phyloP scores from a whole-genome alignment of 2,797 vertebrate genomes.

The Anabacerthia variegaticeps region DNA sequence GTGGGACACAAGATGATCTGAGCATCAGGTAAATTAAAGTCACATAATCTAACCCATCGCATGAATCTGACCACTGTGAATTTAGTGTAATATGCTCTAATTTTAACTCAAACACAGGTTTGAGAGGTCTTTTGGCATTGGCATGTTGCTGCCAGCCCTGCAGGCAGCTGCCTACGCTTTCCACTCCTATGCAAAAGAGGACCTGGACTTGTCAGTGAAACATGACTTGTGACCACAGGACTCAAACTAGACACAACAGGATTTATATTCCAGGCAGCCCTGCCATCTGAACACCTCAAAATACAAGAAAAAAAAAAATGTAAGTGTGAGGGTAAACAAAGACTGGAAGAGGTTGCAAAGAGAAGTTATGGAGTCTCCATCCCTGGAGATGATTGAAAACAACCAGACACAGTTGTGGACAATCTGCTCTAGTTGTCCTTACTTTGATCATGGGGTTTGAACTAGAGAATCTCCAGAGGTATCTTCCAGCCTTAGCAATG shows the following conservation, averaged over 20 bases:
- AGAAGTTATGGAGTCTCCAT: background rate
- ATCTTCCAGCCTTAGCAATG: background rate
- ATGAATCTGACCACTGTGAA: background rate
- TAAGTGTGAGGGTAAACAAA: background rate
- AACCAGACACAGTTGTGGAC: background rate
- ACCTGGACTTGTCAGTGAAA: background rate
- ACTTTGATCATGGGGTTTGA: background rate
- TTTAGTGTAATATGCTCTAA: background rate
- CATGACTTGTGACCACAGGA: background rate
- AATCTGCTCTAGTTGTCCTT: background rate
- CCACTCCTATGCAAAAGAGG: background rate
- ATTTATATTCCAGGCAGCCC: background rate
- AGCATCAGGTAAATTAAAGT: background rate
- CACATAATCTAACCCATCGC: background rate
- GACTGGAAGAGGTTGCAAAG: background rate
- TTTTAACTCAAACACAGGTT: background rate
- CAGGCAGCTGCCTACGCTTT: background rate
- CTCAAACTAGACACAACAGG: background rate
- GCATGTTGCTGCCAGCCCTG: fast-evolving
- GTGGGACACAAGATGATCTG: background rate
- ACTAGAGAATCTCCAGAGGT: background rate
- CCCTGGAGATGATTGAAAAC: background rate
- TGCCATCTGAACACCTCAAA: background rate
- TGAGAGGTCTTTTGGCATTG: background rate
- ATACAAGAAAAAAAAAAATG: background rate